Conservation (phyloP, 2,888 invertebrate species). For the Eristalis pertinax region DNA sequence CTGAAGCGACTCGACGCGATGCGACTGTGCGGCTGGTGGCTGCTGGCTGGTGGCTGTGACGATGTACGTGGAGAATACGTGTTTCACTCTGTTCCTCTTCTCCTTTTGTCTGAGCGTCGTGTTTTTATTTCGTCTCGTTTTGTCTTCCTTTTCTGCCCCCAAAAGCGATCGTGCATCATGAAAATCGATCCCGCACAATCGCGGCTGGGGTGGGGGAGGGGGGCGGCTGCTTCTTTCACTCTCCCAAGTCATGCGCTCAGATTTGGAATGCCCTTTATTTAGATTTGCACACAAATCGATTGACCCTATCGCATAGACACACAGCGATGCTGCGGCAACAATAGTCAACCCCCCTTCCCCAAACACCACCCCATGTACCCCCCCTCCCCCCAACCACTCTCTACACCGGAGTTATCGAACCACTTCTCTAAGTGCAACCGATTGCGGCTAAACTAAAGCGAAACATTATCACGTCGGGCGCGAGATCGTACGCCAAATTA, state of each 20-base stretch:
- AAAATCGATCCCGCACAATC: constrained; percentile 65
- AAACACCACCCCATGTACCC: neutral
- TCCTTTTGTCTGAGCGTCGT: constrained; percentile 54
- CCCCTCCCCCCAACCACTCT: neutral
- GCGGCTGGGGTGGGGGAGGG: too few species aligned
- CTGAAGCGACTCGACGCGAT: constrained; percentile 4
- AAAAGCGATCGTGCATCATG: constrained; percentile 71
- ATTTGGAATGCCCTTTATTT: constrained; percentile 67
- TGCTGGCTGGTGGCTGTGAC: constrained; percentile 42
- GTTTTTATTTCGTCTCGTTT: constrained; percentile 32
- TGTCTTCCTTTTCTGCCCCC: constrained; percentile 64
- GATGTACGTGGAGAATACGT: constrained; percentile 67
- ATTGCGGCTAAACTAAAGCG: constrained; percentile 39
- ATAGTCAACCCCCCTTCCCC: constrained; percentile 6
- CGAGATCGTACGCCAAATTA: constrained; percentile 71
- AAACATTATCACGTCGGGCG: constrained; percentile 67
- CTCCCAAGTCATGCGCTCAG: constrained; percentile 39
- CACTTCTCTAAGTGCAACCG: neutral
- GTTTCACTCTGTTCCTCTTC: constrained; percentile 67
- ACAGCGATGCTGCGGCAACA: constrained; percentile 12
- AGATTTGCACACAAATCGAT: constrained; percentile 72
- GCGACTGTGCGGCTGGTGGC: constrained; percentile 31
- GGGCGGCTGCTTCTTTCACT: neutral
- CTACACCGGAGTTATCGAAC: neutral
- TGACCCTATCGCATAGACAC: constrained; percentile 60